Conservation (phyloP, 1,140 invertebrate genomes). For the Danaus plexippus region DNA sequence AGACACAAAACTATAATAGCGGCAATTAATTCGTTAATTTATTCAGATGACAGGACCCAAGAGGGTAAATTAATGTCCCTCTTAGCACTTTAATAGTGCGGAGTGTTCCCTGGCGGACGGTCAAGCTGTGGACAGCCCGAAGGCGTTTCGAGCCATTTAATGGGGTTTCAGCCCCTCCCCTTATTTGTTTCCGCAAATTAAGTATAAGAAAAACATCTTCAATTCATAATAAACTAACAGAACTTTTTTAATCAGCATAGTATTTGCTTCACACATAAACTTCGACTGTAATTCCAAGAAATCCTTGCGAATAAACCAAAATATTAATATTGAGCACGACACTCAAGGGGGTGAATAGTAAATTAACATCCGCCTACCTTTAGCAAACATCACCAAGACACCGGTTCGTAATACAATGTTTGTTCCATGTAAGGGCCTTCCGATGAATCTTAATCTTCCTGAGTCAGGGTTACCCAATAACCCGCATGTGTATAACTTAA, state of each 20-base stretch:
- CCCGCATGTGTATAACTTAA: slow-evolving; percentile 70
- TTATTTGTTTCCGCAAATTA: slow-evolving; percentile 64
- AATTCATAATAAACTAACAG: background rate
- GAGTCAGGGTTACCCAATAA: slow-evolving; percentile 65
- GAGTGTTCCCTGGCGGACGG: slow-evolving; percentile 46
- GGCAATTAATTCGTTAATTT: slow-evolving; percentile 63
- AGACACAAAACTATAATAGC: slow-evolving; percentile 34
- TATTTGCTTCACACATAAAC: no score
- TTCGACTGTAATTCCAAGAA: no score
- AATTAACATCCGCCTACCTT: slow-evolving; percentile 68
- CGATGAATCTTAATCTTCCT: slow-evolving; percentile 70
- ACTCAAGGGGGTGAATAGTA: slow-evolving; percentile 57
- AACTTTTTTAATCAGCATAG: no score
- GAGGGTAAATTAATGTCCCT: slow-evolving; percentile 58
- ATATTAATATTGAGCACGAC: slow-evolving; percentile 59
- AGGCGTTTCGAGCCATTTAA: slow-evolving; percentile 57
- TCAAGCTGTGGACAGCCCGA: slow-evolving; percentile 50
- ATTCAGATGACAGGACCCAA: slow-evolving; percentile 53
- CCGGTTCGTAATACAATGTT: slow-evolving; percentile 65
- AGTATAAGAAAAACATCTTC: slow-evolving; percentile 48
- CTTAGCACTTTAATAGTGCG: slow-evolving; percentile 66
- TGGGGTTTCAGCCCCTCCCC: slow-evolving; percentile 44
- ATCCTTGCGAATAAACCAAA: slow-evolving; percentile 31
- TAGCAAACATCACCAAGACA: slow-evolving; percentile 63
- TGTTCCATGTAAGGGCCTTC: slow-evolving; percentile 66